Base-by-base conservation (phyloP, 2,797 vertebrate species). In the Ctenopoma kingsleyae region DNA sequence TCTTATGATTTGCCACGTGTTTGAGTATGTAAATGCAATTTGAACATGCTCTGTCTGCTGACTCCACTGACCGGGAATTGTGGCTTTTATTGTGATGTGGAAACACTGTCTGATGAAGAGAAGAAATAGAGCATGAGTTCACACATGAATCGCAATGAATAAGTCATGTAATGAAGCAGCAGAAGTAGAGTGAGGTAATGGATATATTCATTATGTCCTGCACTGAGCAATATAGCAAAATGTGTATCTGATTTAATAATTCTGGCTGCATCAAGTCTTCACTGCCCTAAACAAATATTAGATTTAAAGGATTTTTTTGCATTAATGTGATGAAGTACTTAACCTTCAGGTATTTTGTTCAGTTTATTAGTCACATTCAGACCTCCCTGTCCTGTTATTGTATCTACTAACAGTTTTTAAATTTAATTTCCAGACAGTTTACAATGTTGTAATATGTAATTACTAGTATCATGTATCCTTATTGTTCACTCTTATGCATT, bases 61-160 rank as follows among this genome's bases (percentile, higher is more conserved):
- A 20, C 41, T 38, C 19, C 52, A 13, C 36, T 54, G 59, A 75
- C 65, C 55, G 1, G 19, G 46, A 64, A 49, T 36, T 43, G 55
- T 56, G 65, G 65, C 44, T 70, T 76, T 50, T 53, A 55, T 76
- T 59, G 47, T 17, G 3, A 69, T 56, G 76, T 60, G 47, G 22
- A 53, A 56, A 78, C 70, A 73, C 13, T 23, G 25, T 77, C 74
- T 57, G 49, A 71, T 52, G 66, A 64, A 40, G 59, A 71, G 64
- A 56, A 44, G 65, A 73, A 84, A 22, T 69, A 7, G 83, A 83
- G 80, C 74, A 25, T 60, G 75, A 60, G 55, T 56, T 48, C 12
- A 54, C 22, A 49, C 0, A 1, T 49, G 68, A 65, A 54, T 79
- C 68, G 32, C 62, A 63, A 55, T 60, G 16, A 32, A 55, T 48